Conservation (phyloP, 2,888 invertebrate species). For the Melieria omissa region DNA sequence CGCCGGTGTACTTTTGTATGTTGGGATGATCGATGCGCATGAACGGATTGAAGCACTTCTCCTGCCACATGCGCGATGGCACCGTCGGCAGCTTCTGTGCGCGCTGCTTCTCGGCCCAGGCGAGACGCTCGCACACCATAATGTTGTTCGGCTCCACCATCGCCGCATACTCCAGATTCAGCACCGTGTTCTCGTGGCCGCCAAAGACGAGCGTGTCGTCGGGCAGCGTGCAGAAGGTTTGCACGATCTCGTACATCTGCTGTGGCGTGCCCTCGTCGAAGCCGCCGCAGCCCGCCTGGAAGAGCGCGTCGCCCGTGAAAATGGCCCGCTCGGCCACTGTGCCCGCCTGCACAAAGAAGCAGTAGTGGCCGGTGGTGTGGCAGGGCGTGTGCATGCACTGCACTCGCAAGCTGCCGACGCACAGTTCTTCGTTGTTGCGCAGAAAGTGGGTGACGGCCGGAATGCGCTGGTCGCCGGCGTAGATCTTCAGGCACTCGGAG, state of each 20-base stretch:
- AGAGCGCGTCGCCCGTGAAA: conserved; percentile 96
- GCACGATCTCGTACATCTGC: conserved; percentile 89
- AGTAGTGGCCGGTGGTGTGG: conserved; percentile 93
- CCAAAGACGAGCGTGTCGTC: conserved; percentile 88
- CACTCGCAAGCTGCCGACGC: conserved; percentile 77
- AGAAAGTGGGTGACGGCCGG: conserved; percentile 80
- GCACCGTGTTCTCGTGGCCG: conserved; percentile 93
- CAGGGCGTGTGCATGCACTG: conserved; percentile 90
- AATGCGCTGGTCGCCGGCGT: conserved; percentile 82
- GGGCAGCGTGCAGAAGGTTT: conserved; percentile 79
- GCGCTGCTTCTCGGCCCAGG: conserved; percentile 75
- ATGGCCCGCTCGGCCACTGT: conserved; percentile 72
- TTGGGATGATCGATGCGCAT: conserved; percentile 78
- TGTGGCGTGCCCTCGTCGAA: conserved; percentile 95
- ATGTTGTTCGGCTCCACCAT: conserved; percentile 84
- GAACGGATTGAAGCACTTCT: conserved; percentile 87
- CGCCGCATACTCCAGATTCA: conserved; percentile 85
- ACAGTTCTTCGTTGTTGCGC: conserved; percentile 76
- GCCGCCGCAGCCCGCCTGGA: conserved; percentile 91
- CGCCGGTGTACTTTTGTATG: conserved; percentile 75
- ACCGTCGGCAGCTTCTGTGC: conserved; percentile 79
- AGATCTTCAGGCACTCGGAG: conserved; percentile 68
- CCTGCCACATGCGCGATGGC: conserved; percentile 88
- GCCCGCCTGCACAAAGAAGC: conserved; percentile 79
- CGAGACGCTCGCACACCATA: conserved; percentile 73